Conservation (phyloP, 2,888 invertebrate genomes). For the Meganola albula region DNA sequence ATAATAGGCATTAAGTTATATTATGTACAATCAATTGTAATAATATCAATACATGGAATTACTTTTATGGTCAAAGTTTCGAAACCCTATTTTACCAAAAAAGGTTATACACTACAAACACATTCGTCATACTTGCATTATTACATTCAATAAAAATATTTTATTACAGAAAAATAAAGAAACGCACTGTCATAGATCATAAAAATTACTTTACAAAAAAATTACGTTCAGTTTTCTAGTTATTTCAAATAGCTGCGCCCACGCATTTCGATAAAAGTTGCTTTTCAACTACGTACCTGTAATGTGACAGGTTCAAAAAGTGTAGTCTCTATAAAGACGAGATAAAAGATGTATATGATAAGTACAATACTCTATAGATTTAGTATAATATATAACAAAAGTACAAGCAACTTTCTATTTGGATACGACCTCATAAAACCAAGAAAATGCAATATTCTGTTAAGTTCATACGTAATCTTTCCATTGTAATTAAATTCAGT, state of each 20-base stretch:
- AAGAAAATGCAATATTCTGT: too few species aligned
- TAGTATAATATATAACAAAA: too few species aligned
- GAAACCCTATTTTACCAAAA: too few species aligned
- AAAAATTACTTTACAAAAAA: conserved; percentile 46
- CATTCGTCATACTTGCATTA: conserved; percentile 24
- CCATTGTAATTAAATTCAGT: too few species aligned
- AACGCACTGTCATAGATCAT: conserved; percentile 47
- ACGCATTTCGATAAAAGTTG: conserved; percentile 58
- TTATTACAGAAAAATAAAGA: conserved; percentile 36
- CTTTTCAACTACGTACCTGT: conserved; percentile 63
- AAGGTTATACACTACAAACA: conserved; percentile 8
- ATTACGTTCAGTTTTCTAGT: conserved; percentile 41
- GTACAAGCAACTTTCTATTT: too few species aligned
- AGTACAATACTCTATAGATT: too few species aligned
- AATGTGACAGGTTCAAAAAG: conserved; percentile 51
- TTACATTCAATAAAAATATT: conserved; percentile 21
- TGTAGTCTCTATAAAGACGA: conserved; percentile 14
- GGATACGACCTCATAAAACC: too few species aligned
- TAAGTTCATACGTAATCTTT: too few species aligned
- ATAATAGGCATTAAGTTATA: too few species aligned
- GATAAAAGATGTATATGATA: conserved; percentile 4
- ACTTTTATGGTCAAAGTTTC: too few species aligned
- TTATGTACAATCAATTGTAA: too few species aligned
- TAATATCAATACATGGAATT: too few species aligned
- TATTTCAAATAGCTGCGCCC: conserved; percentile 56